A percentile compares a stretch with the other conserved stretches of the same genome.
Evolutionary conservation across 2,113 vertebrate genomes (phyloP).

Genomic region (Baryphthengus martii): DNA sequence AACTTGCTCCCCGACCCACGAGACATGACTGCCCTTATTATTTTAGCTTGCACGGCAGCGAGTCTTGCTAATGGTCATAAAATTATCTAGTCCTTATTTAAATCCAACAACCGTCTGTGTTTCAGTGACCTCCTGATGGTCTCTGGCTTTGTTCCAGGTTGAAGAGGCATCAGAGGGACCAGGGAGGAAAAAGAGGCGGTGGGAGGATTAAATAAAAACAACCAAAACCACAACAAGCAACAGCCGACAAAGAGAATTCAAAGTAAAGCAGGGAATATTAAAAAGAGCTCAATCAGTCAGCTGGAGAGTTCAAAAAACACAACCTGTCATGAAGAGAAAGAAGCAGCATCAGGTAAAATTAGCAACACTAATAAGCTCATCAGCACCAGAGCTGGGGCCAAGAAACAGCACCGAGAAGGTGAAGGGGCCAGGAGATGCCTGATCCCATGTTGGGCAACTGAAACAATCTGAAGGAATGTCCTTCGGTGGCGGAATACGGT

Average conservation of each 20-base stretch:
- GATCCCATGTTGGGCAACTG: background rate
- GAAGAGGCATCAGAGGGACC: background rate
- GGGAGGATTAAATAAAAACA: background rate
- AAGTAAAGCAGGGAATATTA: background rate
- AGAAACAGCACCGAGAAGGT: background rate
- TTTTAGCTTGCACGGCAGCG: slow-evolving; percentile 43
- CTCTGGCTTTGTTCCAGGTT: slow-evolving; percentile 50
- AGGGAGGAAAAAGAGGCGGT: background rate
- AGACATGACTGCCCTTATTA: slow-evolving; percentile 62
- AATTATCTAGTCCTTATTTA: slow-evolving; percentile 68
- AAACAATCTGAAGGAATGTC: background rate
- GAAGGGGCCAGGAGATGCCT: background rate
- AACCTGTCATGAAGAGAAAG: slow-evolving; percentile 18
- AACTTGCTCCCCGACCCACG: slow-evolving; percentile 53
- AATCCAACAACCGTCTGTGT: slow-evolving; percentile 58
- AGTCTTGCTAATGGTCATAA: slow-evolving; percentile 63
- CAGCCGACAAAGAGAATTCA: slow-evolving; percentile 33
- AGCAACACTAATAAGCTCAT: slow-evolving; percentile 54
- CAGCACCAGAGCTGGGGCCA: background rate
- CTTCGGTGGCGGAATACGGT: background rate
- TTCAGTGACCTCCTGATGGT: slow-evolving; percentile 53
- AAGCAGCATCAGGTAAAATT: slow-evolving; percentile 55
- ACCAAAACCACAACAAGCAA: background rate
- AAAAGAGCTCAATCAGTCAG: slow-evolving; percentile 53
- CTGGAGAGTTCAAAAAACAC: slow-evolving; percentile 38